Base-by-base conservation (phyloP, 2,113 vertebrate species). In the Otis tarda region DNA sequence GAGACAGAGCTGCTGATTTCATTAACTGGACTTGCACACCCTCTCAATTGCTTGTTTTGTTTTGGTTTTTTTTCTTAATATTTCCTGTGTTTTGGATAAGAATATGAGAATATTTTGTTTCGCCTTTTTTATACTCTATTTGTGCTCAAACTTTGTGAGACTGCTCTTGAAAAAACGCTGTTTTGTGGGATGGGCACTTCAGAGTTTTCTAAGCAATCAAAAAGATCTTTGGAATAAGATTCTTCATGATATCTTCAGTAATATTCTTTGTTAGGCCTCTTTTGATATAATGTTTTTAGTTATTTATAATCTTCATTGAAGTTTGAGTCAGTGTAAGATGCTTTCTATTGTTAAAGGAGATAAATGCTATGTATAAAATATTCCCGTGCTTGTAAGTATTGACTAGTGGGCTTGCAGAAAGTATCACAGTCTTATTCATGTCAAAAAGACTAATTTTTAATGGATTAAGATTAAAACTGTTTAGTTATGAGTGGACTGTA, bases 31-130 rank as follows among this genome's bases (percentile, higher is more conserved):
- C 28, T 85, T 68, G 16, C 39, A 24, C 35, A 87, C 52, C 17
- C 15, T 90, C 50, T 81, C 64, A 69, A 7, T 63, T 93, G 52
- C 79, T 93, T 96, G 68, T 86, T 93, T 96, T 90, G 70, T 68
- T 96, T 94, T 67, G 83, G 49, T 37, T 37, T 37, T 37, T 37
- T 37, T 37, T 9, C 37, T 37, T 37, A 90, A 78, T 94, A 63
- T 83, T 94, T 95, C 64, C 73, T 81, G 31, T 94, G 80, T 92
- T 97, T 95, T 92, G 64, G 64, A 63, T 87, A 84, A 68, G 83
- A 64, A 83, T 83, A 47, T 93, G 86, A 80, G 76, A 90, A 47
- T 96, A 80, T 77, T 95, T 91, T 93, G 65, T 7, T 87, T 88
- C 90, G 45, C 25, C 20, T 61, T 53, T 69, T 65, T 67, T 80